phyloP scores from a whole-genome alignment of 2,113 vertebrate species.

The Neopipo cinnamomea region DNA sequence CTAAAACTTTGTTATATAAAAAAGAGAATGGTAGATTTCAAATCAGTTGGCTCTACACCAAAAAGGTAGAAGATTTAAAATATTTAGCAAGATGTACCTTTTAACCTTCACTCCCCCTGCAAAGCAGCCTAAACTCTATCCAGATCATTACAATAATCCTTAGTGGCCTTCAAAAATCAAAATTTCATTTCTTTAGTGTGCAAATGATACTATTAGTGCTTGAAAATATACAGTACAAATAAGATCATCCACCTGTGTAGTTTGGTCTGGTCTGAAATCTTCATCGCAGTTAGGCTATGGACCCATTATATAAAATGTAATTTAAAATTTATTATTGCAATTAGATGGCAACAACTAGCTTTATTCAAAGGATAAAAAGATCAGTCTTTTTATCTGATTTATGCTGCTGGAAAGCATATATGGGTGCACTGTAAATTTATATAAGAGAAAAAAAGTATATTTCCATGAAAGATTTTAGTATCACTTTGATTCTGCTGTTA shows the following conservation, averaged over 20 bases:
- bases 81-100: constrained; percentile 75
- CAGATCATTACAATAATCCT: constrained; percentile 77
- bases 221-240: constrained; percentile 59
- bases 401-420: neutral
- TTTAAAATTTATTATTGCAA: constrained; percentile 9
- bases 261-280: constrained; percentile 32
- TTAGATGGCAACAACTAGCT: neutral
- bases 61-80: constrained; percentile 73
- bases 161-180: constrained; percentile 65
- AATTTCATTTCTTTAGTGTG: constrained; percentile 70
- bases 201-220: constrained; percentile 63
- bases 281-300: neutral
- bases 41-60: constrained; percentile 25
- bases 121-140: constrained; percentile 63
- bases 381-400: neutral
- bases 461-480: neutral
- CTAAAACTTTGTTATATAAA: neutral
- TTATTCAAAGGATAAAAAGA: neutral
- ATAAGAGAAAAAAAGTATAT: neutral
- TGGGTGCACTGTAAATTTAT: neutral
- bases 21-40: neutral
- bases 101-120: constrained; percentile 68
- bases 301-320: neutral
- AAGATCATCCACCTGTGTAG: constrained; percentile 16
- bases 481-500: neutral